phyloP scores from a whole-genome alignment of 2,888 invertebrate genomes.

The Nemurella pictetii region DNA sequence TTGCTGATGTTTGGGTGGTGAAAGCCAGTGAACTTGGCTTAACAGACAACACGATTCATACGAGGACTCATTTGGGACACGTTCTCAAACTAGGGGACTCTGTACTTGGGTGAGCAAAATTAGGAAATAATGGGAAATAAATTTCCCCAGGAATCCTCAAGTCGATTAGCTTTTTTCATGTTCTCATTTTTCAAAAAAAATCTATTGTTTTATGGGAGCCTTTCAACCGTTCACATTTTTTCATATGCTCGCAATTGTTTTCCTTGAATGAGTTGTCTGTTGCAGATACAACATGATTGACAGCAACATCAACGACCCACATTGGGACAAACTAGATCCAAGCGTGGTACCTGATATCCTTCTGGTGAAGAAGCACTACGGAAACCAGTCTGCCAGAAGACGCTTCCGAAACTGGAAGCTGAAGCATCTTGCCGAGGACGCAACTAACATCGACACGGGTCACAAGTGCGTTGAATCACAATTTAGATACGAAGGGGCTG shows the following conservation, averaged over 20 bases:
- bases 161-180: too few relatives aligned
- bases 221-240: too few relatives aligned
- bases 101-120: constrained; percentile 74
- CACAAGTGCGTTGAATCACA: neutral
- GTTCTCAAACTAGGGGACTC: constrained; percentile 90
- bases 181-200: too few relatives aligned
- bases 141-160: too few relatives aligned
- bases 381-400: constrained; percentile 68
- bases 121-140: too few relatives aligned
- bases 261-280: too few relatives aligned
- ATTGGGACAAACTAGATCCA: constrained; percentile 80
- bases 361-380: constrained; percentile 90
- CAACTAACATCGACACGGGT: constrained; percentile 62
- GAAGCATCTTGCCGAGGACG: constrained; percentile 77
- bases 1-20: constrained; percentile 94
- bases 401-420: constrained; percentile 78
- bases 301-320: constrained; percentile 86
- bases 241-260: too few relatives aligned
- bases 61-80: constrained; percentile 92
- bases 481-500: too few relatives aligned
- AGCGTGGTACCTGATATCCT: constrained; percentile 83
- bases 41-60: constrained; percentile 79
- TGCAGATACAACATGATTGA: constrained; percentile 84
- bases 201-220: constrained; percentile 9
- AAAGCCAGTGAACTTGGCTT: constrained; percentile 83